A percentile compares a stretch with the other conserved stretches of the same genome.
phyloP scores from a whole-genome alignment of 2,113 vertebrate species.

The Anoura caudifer region DNA sequence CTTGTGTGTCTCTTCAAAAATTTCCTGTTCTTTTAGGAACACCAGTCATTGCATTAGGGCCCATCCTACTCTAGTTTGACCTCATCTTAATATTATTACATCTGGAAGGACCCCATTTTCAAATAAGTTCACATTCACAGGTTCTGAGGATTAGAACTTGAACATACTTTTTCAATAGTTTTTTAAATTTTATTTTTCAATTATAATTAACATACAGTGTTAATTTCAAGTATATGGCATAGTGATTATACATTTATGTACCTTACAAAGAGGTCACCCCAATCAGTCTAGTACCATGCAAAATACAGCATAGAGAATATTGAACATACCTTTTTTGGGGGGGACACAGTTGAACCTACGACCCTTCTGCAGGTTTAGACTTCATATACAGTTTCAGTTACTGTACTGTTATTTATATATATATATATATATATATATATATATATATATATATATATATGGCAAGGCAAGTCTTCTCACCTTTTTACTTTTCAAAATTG shows the following conservation, averaged over 20 bases:
- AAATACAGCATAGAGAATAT: background rate
- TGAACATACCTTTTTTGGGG: background rate
- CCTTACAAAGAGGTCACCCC: background rate
- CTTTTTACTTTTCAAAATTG: conserved; percentile 5
- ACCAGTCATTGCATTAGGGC: background rate
- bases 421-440: no score
- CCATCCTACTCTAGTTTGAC: background rate
- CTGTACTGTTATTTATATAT: conserved; percentile 2
- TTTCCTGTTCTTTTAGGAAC: background rate
- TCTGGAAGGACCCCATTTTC: background rate
- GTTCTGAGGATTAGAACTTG: background rate
- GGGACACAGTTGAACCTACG: background rate
- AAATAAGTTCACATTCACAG: background rate
- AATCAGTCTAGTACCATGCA: background rate
- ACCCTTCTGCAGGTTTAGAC: background rate
- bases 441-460: no score
- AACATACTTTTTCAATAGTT: background rate
- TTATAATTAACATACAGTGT: background rate
- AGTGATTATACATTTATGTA: background rate
- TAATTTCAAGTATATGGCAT: background rate
- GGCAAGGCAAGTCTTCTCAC: background rate
- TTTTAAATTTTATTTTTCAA: background rate
- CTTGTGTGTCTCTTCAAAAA: background rate
- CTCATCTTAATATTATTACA: background rate
- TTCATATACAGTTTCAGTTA: conserved; percentile 21